Evolutionary conservation across 2,888 invertebrate genomes (phyloP), one percentile per base, ranked within the genome.

Genomic region (Dynastes tityus): DNA sequence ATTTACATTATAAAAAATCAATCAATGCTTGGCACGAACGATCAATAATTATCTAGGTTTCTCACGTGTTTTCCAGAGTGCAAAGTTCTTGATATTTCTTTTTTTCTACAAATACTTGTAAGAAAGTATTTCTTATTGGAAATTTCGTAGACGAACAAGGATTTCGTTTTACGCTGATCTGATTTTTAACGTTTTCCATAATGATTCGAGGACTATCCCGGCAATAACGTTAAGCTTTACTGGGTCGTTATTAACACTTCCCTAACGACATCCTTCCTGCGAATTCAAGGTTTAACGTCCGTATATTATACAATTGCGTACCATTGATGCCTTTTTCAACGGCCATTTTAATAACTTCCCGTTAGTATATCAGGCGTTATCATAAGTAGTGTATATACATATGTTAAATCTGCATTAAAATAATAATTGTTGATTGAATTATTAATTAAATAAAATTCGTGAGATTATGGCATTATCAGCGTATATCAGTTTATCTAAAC

Each of bases 181-280:
- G 27, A 32, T 11, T 63, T 63, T 32, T 27, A 63, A 32, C 29
- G 13, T 13, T 22, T 11, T 29, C 29, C 63, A 13, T 63, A 63
- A 63, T 58, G 55, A 16, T 63, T 63, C 63, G 63, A 11, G 11
- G 11, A 63, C 27, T 61, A 27, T 61, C 11, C 63, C 13, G 13
- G 63, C 5, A 29, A 63, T 32, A n/a, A 32, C 51, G 5, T 68
- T 68, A 68, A 49, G 4, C 27, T 68, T 68, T 68, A 68, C 29
- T 68, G 49, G 51, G 51, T 68, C 49, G 29, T 68, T 68, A 29
- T 29, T 27, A 51, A 68, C 27, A 29, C 27, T 53, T 49, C 68
- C 51, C 68, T 51, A 68, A 68, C 51, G 51, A 51, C 27, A 27
- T 68, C 49, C 27, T 68, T 51, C 63, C 29, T 32, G 11, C 9